Conservation (phyloP, 2,113 vertebrate genomes). For the Catharus fuscescens region DNA sequence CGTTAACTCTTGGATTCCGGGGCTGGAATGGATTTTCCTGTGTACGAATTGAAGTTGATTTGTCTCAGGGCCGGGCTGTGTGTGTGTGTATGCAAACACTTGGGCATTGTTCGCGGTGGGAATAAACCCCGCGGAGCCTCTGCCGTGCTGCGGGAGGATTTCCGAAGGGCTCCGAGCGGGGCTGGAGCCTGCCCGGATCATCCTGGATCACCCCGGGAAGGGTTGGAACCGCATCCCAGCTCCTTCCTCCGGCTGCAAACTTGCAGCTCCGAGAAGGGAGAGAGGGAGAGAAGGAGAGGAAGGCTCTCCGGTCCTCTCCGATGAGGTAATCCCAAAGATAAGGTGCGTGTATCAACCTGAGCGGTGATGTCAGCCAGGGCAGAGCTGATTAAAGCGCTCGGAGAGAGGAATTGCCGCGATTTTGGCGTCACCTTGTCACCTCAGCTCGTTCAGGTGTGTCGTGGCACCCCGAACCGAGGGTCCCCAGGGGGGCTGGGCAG, state of each 20-base stretch:
- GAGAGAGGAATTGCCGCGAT: not conserved
- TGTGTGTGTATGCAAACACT: not conserved
- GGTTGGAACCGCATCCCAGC: not conserved
- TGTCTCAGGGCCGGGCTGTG: not conserved
- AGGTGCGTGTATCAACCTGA: slow-evolving; percentile 36
- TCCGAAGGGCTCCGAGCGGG: not conserved
- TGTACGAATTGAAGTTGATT: not conserved
- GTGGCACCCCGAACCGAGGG: not conserved
- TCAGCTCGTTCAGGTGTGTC: rapidly evolving
- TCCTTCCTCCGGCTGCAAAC: slow-evolving; percentile 18
- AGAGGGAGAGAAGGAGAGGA: not conserved
- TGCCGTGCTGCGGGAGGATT: not conserved
- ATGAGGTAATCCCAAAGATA: slow-evolving; percentile 54
- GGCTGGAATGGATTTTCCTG: rapidly evolving
- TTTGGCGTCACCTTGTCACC: not conserved
- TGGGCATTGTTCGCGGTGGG: rapidly evolving
- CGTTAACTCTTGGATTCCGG: not conserved
- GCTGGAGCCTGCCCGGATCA: not conserved
- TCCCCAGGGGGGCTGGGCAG: not conserved
- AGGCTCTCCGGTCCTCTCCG: not conserved
- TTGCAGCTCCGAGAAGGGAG: not conserved
- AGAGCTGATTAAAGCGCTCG: not conserved
- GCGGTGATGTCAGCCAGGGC: slow-evolving; percentile 2
- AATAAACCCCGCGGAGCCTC: rapidly evolving
- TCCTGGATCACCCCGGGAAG: not conserved